These are phyloP conservation scores for Mylabris sibirica DNA, from an alignment of 2,888 invertebrate genomes.

Conservation along the genomic window DNA sequence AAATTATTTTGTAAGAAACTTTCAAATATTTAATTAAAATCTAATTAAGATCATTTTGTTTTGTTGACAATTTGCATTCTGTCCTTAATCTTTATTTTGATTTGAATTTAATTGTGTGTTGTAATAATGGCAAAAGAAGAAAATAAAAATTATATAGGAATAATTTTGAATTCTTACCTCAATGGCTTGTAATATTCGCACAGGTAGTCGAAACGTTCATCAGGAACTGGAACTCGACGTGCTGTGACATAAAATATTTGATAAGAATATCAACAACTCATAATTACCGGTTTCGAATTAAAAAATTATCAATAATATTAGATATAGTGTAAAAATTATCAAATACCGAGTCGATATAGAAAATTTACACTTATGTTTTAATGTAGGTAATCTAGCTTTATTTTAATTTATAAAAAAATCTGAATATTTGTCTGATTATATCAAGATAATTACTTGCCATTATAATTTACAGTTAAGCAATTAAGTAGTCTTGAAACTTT, in stretches of 20 bases:
- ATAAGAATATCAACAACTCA: conserved; percentile 15
- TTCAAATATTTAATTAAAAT: conserved; percentile 10
- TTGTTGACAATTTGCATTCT: not conserved
- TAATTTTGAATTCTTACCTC: conserved; percentile 71
- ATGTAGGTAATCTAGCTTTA: no score
- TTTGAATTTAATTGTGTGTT: conserved; percentile 1
- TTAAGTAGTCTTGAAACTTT: no score
- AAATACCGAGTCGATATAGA: no score
- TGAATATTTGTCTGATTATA: no score
- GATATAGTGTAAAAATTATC: no score
- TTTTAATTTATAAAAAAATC: no score
- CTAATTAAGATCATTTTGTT: not conserved
- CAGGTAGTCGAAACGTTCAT: conserved; percentile 90
- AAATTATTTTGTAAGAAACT: not conserved
- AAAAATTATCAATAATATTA: no score
- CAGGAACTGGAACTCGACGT: conserved; percentile 98
- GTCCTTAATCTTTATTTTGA: not conserved
- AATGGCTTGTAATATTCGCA: conserved; percentile 93
- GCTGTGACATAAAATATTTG: conserved; percentile 57
- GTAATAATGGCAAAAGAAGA: not conserved
- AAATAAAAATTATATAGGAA: not conserved
- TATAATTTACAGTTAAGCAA: no score
- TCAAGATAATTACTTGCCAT: no score
- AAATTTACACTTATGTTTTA: no score
- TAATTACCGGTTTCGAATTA: not conserved